Evolutionary conservation across 1,140 invertebrate species (phyloP), one percentile per base, ranked within the genome.

Genomic region (Coptotermes formosanus): DNA sequence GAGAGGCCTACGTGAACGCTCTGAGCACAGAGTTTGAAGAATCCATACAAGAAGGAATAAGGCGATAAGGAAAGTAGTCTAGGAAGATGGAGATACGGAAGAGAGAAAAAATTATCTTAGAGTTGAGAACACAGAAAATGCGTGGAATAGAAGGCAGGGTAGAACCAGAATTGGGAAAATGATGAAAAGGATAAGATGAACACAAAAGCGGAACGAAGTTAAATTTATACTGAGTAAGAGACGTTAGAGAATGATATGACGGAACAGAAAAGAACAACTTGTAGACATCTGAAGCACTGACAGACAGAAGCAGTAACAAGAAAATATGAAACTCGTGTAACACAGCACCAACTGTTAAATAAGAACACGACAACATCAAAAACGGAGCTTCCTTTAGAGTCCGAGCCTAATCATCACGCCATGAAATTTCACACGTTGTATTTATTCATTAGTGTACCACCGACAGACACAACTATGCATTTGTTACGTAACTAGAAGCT

Each of bases 81-180:
- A 75, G 25, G 64, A 75, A 75, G 64, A 75, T 75, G 64, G 64
- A 75, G 64, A 75, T 75, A 75, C 9, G n/a, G 25, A 75, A 75
- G 4, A 30, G n/a, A 69, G 19, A 48, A 83, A 38, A 83, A 43
- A 43, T 8, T 44, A 83, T 83, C 82, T 83, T 44, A 48, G 45
- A 48, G 82, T 45, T 12, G 8, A 48, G 45, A 38, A 45, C 45
- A 45, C 23, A 12, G 45, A 25, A 25, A 44, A 48, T 23, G 25
- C 23, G 44, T 45, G 21, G 12, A 43, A 19, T 12, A 83, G 30
- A 45, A 38, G 82, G 12, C 19, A 44, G 45, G 82, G 21, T 3
- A 75, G n/a, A 43, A 12, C 21, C 19, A 44, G 82, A 43, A 43
- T 45, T 43, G 38, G 38, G 44, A 83, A 43, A 48, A 21, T 48